Base-by-base conservation (phyloP, 2,888 invertebrate genomes). In the Campoplex nolae region DNA sequence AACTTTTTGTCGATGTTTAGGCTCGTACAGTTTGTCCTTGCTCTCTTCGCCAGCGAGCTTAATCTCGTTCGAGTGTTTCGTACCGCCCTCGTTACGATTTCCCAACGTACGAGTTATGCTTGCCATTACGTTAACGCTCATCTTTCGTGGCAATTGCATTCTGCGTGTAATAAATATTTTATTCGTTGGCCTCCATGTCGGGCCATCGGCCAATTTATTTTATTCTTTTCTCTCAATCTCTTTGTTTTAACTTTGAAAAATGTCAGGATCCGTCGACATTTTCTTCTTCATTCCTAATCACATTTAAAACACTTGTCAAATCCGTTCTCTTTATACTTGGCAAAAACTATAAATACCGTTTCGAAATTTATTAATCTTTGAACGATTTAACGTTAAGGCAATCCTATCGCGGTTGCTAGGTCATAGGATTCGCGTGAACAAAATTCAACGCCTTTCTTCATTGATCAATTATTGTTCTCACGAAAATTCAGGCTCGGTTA, bases 1-100 rank as follows among this genome's bases (percentile, higher is more conserved):
- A 95, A 97, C 96, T 95, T 98, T 98, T 95, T 97, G 97, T 94
- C 97, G 97, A 92, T 97, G 97, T 94, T 97, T 98, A 88, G 97
- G 97, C 94, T 97, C 97, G 95, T 97, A 97, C 82, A 97, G 95
- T 91, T 96, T 96, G 94, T 97, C 97, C 92, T 96, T 96, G 85
- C 96, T 95, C 89, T 96, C 96, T 80, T 96, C 96, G 1, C 96
- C 96, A 28, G 96, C 96, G 90, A 97, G 96, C 94, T 96, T 97
- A 68, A 97, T 95, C 93, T 96, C 96, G 93, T 96, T 96, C 73
- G 94, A 92, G n/a, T 94, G 90, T 83, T 93, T 93, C 51, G 93
- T 89, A 85, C 87, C 83, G 28, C 90, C 90, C 13, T 94, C 94
- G 76, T 90, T 88, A 28, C 92, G 92, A 48, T 90, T 93, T 3